These are phyloP conservation scores for Drosophila yakuba DNA, from an alignment of 1,140 invertebrate species.

Conservation along the genomic window DNA sequence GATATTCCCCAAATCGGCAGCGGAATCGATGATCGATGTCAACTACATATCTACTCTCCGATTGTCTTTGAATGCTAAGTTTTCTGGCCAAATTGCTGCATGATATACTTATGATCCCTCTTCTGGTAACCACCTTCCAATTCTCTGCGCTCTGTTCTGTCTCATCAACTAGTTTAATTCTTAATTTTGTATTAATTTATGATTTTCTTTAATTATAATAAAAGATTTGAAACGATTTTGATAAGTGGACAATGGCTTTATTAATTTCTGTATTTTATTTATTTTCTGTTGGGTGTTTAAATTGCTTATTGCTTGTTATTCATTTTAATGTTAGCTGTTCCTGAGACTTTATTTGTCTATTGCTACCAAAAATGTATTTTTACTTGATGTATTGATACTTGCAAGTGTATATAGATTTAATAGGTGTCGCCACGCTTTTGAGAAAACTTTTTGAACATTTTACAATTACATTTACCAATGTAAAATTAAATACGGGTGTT, in stretches of 20 bases:
- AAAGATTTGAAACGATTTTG: constrained; percentile 68
- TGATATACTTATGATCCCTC: constrained; percentile 25
- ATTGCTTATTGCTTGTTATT: too few species aligned
- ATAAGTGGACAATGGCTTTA: constrained; percentile 7
- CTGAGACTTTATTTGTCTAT: too few species aligned
- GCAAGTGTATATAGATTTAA: too few species aligned
- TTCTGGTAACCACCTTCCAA: constrained; percentile 57
- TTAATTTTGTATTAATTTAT: constrained; percentile 82
- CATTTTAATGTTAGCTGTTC: too few species aligned
- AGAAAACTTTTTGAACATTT: too few species aligned
- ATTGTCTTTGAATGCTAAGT: constrained; percentile 25
- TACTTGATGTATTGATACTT: too few species aligned
- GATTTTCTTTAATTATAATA: constrained; percentile 76
- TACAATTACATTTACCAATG: too few species aligned
- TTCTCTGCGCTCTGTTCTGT: constrained; percentile 45
- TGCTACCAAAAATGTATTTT: too few species aligned
- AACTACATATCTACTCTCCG: constrained; percentile 19
- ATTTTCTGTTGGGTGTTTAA: too few species aligned
- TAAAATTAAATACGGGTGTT: too few species aligned
- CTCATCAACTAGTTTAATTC: constrained; percentile 72
- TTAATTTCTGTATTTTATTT: not conserved
- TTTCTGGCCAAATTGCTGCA: constrained; percentile 38
- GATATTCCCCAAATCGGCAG: constrained; percentile 60
- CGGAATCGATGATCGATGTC: constrained; percentile 11
- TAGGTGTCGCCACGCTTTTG: too few species aligned